A percentile compares a stretch with the other conserved stretches of the same genome.
phyloP scores from a whole-genome alignment of 1,140 invertebrate species.

The Eciton burchellii region DNA sequence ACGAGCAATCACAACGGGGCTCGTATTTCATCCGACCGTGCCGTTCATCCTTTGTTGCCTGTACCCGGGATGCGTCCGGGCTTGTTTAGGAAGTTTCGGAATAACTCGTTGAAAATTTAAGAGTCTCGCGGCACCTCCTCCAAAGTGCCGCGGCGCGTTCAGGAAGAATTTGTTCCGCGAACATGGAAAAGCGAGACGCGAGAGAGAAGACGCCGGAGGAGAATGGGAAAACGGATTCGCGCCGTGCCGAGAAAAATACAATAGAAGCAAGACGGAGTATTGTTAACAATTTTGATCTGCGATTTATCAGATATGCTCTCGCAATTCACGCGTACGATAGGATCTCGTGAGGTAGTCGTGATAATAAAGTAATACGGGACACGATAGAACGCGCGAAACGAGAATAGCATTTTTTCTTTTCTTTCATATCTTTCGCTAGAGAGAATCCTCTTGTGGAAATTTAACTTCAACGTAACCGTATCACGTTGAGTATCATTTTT shows the following conservation, averaged over 20 bases:
- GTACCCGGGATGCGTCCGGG: constrained; percentile 17
- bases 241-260: constrained; percentile 3
- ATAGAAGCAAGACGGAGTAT: constrained; percentile 1
- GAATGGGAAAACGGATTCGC: constrained; percentile 26
- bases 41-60: constrained; percentile 43
- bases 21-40: constrained; percentile 64
- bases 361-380: background rate
- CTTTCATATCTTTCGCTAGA: no score
- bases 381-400: background rate
- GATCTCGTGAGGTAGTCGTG: background rate
- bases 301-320: constrained; percentile 43
- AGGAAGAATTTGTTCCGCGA: constrained; percentile 48
- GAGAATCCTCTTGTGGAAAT: background rate
- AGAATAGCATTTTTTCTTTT: constrained; percentile 21
- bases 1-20: constrained; percentile 60
- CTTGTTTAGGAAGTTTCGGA: constrained; percentile 61
- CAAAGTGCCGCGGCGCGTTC: constrained; percentile 33
- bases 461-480: background rate
- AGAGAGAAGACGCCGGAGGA: background rate
- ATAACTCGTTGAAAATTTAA: constrained; percentile 70
- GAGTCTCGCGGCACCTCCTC: constrained; percentile 21
- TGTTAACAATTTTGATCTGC: constrained; percentile 26
- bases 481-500: no score
- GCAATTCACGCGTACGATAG: no score
- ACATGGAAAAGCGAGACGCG: constrained; percentile 7